Conservation (phyloP, 2,888 invertebrate species). For the Gasteruption jaculator region DNA sequence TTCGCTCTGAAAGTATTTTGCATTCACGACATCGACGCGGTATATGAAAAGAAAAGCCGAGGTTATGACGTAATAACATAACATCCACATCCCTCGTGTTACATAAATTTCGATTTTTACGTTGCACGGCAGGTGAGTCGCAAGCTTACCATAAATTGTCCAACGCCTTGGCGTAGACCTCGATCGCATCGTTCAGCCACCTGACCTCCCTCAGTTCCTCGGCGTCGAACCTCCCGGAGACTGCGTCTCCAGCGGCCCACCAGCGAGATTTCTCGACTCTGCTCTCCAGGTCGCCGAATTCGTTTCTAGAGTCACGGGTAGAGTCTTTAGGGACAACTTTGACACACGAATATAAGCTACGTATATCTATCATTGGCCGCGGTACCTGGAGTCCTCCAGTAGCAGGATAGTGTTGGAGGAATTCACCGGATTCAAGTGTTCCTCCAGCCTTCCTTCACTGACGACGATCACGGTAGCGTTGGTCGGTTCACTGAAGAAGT, state of each 20-base stretch:
- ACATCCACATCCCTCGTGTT: too few species aligned
- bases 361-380: background rate
- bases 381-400: conserved; percentile 43
- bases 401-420: conserved; percentile 36
- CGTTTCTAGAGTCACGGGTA: conserved; percentile 28
- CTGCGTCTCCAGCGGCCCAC: conserved; percentile 35
- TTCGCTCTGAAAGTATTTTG: too few species aligned
- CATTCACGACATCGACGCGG: too few species aligned
- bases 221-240: conserved; percentile 30
- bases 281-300: conserved; percentile 31
- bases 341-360: background rate
- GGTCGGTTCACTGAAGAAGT: conserved; percentile 29
- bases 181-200: conserved; percentile 41
- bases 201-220: conserved; percentile 39
- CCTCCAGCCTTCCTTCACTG: conserved; percentile 38
- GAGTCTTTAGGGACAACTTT: conserved; percentile 6
- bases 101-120: too few species aligned
- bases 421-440: conserved; percentile 31
- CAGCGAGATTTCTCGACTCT: conserved; percentile 39
- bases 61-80: too few species aligned
- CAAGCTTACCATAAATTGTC: conserved; percentile 39
- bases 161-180: conserved; percentile 35
- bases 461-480: conserved; percentile 39
- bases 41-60: too few species aligned
- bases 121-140: too few species aligned